These are phyloP conservation scores for Aporophyla lueneburgensis DNA, from an alignment of 2,888 invertebrate genomes.

Conservation along the genomic window DNA sequence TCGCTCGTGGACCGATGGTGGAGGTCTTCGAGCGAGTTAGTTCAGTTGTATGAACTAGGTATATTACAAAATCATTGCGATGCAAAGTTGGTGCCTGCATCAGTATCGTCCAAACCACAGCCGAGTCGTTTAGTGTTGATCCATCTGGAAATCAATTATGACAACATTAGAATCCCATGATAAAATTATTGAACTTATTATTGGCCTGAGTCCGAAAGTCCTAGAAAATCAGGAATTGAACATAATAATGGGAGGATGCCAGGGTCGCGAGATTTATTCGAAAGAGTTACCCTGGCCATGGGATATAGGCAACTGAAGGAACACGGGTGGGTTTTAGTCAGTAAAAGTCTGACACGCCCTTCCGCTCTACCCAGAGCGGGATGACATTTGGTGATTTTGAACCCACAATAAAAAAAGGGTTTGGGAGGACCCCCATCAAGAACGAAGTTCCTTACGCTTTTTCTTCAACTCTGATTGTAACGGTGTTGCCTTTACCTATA, in stretches of 20 bases:
- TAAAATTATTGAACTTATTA: neutral
- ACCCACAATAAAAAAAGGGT: too few relatives aligned
- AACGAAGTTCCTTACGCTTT: too few relatives aligned
- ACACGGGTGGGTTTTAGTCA: too few relatives aligned
- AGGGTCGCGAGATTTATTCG: too few relatives aligned
- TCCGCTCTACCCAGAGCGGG: too few relatives aligned
- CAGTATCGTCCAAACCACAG: conserved; percentile 68
- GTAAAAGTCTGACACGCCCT: too few relatives aligned
- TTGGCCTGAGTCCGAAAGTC: neutral
- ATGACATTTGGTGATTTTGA: too few relatives aligned
- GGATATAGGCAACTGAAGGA: too few relatives aligned
- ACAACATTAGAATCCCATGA: neutral
- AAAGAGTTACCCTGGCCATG: too few relatives aligned
- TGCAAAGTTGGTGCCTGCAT: conserved; percentile 75
- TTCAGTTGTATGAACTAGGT: conserved; percentile 69
- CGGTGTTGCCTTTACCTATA: too few relatives aligned
- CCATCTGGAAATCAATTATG: conserved; percentile 81
- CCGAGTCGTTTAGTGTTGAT: conserved; percentile 85
- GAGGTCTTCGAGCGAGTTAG: conserved; percentile 60
- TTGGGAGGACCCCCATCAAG: too few relatives aligned
- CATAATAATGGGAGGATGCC: neutral
- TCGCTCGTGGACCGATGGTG: conserved; percentile 69
- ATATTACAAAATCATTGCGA: conserved; percentile 73
- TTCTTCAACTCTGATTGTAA: too few relatives aligned
- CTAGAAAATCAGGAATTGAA: neutral